Conservation (phyloP, 2,797 vertebrate genomes). For the Cyprinodon diabolis region DNA sequence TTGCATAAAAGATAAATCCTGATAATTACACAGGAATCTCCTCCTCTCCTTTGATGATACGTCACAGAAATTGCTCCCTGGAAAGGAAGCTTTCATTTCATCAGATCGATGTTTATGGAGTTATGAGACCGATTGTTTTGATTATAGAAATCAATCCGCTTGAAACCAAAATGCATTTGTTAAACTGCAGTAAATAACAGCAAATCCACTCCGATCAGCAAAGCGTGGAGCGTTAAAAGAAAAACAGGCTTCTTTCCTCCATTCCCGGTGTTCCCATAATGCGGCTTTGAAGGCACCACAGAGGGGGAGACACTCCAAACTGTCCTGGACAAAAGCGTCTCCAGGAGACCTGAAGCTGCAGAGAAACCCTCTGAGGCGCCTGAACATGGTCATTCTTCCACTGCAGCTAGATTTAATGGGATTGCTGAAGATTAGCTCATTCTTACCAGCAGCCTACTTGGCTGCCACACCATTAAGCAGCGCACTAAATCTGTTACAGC, state of each 20-base stretch:
- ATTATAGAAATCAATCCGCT: no score
- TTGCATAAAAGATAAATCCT: no score
- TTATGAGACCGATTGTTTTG: no score
- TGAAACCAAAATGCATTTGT: no score
- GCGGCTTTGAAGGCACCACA: slow-evolving; percentile 15
- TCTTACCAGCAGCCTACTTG: slow-evolving; percentile 58
- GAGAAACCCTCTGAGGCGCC: slow-evolving; percentile 67
- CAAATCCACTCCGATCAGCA: background rate
- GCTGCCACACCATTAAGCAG: slow-evolving; percentile 52
- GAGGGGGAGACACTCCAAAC: slow-evolving; percentile 37
- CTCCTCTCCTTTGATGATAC: no score
- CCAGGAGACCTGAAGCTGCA: slow-evolving; percentile 45
- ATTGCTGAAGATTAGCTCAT: slow-evolving; percentile 76
- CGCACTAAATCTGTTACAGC: slow-evolving; percentile 59
- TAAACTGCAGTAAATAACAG: no score
- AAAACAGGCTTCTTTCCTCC: background rate
- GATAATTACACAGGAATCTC: no score
- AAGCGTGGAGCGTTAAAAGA: background rate
- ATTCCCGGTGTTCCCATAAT: background rate
- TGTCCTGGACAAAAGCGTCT: slow-evolving; percentile 56
- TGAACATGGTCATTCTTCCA: slow-evolving; percentile 66
- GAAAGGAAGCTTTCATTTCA: no score
- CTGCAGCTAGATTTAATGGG: slow-evolving; percentile 76
- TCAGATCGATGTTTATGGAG: no score
- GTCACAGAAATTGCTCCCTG: no score